Evolutionary conservation across 2,797 vertebrate species (phyloP).

Genomic region (Anguilla megastoma): DNA sequence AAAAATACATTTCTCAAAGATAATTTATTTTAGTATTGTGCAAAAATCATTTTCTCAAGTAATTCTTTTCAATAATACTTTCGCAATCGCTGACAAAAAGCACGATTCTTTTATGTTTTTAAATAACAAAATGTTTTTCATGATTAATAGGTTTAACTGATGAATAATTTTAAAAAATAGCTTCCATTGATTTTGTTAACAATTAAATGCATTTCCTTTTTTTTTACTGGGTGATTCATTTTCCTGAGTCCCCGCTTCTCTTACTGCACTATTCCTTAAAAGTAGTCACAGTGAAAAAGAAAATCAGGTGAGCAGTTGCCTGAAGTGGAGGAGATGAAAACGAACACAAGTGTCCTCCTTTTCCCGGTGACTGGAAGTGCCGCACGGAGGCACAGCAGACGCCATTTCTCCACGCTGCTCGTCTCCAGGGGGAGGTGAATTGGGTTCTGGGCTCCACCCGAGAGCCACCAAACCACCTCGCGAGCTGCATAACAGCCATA

Average conservation of each 20-base stretch:
- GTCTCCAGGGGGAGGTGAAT: background rate
- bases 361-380: background rate
- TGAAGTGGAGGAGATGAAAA: background rate
- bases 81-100: background rate
- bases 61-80: background rate
- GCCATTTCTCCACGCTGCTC: background rate
- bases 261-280: background rate
- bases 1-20: background rate
- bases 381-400: background rate
- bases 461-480: background rate
- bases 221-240: background rate
- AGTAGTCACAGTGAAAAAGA: background rate
- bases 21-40: background rate
- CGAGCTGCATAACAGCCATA: background rate
- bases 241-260: background rate
- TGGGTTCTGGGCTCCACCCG: background rate
- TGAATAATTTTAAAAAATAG: background rate
- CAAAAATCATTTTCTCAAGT: background rate
- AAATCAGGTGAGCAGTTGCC: background rate
- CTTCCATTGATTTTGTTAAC: background rate
- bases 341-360: background rate
- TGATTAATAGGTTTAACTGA: background rate
- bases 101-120: too few relatives aligned
- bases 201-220: background rate
- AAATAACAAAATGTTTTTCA: too few relatives aligned